Evolutionary conservation across 2,888 invertebrate species (phyloP).

Genomic region (Meiosimyza decipiens): DNA sequence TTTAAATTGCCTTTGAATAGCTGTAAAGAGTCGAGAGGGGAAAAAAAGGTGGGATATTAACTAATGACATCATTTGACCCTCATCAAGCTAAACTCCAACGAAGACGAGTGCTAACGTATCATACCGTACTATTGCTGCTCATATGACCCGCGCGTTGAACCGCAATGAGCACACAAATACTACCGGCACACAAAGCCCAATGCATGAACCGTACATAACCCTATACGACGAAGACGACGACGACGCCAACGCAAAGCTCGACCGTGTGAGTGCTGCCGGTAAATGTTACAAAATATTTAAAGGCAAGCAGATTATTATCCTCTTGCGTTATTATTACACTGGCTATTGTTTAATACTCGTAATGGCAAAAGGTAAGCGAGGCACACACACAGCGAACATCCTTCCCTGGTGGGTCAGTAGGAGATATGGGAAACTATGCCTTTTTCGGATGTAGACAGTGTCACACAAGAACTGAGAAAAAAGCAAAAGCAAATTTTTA

Average conservation of each 20-base stretch:
- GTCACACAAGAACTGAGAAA: too few species aligned
- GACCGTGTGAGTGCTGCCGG: background rate
- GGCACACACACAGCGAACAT: background rate
- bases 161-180: background rate
- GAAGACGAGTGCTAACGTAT: too few species aligned
- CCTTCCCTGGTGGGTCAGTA: too few species aligned
- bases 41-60: background rate
- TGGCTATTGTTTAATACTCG: slow-evolving; percentile 16
- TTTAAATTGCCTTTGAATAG: too few species aligned
- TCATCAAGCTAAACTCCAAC: slow-evolving; percentile 7
- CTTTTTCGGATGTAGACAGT: too few species aligned
- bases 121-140: background rate
- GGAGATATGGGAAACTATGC: too few species aligned
- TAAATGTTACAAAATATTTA: slow-evolving; percentile 24
- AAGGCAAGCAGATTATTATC: slow-evolving; percentile 26
- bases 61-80: slow-evolving; percentile 32
- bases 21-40: background rate
- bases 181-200: too few species aligned
- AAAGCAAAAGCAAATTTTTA: too few species aligned
- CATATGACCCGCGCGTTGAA: slow-evolving; percentile 3
- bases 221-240: background rate
- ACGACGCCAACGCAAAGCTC: background rate
- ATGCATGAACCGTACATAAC: background rate
- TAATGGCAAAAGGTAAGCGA: slow-evolving; percentile 2
- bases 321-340: slow-evolving; percentile 16